Percentiles rank a stretch among this genome's conserved stretches.
These are phyloP conservation scores for Vanessa cardui DNA, from an alignment of 2,888 invertebrate species.

Conservation along the genomic window DNA sequence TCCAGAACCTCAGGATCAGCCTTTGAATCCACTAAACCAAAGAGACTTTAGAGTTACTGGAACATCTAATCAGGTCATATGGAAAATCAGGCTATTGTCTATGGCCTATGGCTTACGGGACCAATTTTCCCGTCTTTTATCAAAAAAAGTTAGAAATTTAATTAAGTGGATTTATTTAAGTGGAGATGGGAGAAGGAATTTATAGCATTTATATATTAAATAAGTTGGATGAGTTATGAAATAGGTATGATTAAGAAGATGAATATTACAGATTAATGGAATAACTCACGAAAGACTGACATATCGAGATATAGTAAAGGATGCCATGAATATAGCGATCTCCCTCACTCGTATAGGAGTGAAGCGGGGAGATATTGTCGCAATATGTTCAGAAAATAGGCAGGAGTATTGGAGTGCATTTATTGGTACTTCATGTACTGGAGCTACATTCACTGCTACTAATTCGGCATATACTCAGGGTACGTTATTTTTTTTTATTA, in stretches of 20 bases:
- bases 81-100: no score
- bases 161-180: no score
- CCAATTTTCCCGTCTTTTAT: no score
- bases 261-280: conserved; percentile 39
- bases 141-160: no score
- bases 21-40: no score
- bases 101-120: no score
- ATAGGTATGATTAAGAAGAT: neutral
- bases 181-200: no score
- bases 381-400: conserved; percentile 61
- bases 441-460: conserved; percentile 56
- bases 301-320: conserved; percentile 50
- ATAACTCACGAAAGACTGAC: conserved; percentile 46
- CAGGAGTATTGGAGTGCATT: conserved; percentile 57
- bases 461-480: conserved; percentile 53
- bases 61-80: no score
- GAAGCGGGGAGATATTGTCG: conserved; percentile 59
- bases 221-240: neutral
- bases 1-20: no score
- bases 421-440: conserved; percentile 54
- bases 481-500: neutral
- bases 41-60: no score
- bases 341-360: conserved; percentile 53
- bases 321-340: conserved; percentile 52
- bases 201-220: no score